A percentile compares a stretch with the other conserved stretches of the same genome.
These are phyloP conservation scores for Aphidius colemani DNA, from an alignment of 2,888 invertebrate genomes.

Conservation along the genomic window DNA sequence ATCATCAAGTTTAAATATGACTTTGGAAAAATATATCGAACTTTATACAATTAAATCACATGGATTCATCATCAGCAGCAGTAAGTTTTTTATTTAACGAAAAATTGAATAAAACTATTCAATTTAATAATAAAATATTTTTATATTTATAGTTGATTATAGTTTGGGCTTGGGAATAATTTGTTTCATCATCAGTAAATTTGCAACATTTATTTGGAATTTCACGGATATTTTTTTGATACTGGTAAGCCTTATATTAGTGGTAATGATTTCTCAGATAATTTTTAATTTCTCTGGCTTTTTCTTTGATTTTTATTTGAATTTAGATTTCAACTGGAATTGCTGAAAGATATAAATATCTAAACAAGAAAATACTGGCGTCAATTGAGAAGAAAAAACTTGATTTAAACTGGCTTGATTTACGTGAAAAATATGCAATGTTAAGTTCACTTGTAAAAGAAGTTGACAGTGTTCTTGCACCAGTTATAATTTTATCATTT, in stretches of 20 bases:
- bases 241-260: conserved; percentile 66
- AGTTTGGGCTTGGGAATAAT: conserved; percentile 48
- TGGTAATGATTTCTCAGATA: too few species aligned
- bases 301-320: not conserved
- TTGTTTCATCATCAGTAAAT: conserved; percentile 62
- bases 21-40: conserved; percentile 43
- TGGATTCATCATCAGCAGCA: conserved; percentile 46
- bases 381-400: conserved; percentile 56
- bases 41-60: conserved; percentile 49
- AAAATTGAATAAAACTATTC: too few species aligned
- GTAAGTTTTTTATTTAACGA: conserved; percentile 36
- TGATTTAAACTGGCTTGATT: conserved; percentile 63
- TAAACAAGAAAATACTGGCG: conserved; percentile 62
- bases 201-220: conserved; percentile 74
- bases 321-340: conserved; percentile 62
- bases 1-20: conserved; percentile 33
- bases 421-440: conserved; percentile 70
- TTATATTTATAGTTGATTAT: conserved; percentile 45
- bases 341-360: conserved; percentile 67
- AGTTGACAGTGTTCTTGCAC: conserved; percentile 67
- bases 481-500: conserved; percentile 70
- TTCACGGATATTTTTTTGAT: conserved; percentile 76
- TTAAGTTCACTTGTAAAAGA: conserved; percentile 66
- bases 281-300: too few species aligned
- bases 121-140: not conserved